Conservation (phyloP, 2,888 invertebrate species). For the Apamea monoglypha region DNA sequence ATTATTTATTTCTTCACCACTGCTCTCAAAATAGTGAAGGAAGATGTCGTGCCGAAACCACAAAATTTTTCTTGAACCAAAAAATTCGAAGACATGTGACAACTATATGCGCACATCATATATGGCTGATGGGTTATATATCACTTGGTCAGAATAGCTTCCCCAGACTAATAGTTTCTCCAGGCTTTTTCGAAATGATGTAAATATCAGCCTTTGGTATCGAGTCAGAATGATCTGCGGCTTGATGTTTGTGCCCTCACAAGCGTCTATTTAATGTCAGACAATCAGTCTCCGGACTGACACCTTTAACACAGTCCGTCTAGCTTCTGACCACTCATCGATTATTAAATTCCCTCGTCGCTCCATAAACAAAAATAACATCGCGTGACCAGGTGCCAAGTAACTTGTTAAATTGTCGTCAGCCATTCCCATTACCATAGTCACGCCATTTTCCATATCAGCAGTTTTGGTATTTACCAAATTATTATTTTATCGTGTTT, state of each 20-base stretch:
- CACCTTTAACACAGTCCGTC: not conserved
- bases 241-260: not conserved
- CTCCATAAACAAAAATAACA: conserved; percentile 20
- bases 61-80: not conserved
- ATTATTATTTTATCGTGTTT: conserved; percentile 10
- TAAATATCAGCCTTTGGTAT: not conserved
- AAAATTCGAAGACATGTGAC: not conserved
- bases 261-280: not conserved
- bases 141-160: not conserved
- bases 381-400: conserved; percentile 43
- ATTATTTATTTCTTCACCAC: not conserved
- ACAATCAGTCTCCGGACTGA: not conserved
- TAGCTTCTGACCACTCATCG: not conserved
- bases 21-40: not conserved
- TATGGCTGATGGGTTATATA: no score
- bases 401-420: conserved; percentile 28
- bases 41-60: not conserved
- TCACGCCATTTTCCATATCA: conserved; percentile 32
- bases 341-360: conserved; percentile 8
- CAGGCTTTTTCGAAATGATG: not conserved
- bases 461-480: conserved; percentile 10
- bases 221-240: not conserved
- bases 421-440: conserved; percentile 28
- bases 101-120: no score
- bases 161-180: not conserved